Evolutionary conservation across 2,113 vertebrate species (phyloP).

Genomic region (Axis porcinus): DNA sequence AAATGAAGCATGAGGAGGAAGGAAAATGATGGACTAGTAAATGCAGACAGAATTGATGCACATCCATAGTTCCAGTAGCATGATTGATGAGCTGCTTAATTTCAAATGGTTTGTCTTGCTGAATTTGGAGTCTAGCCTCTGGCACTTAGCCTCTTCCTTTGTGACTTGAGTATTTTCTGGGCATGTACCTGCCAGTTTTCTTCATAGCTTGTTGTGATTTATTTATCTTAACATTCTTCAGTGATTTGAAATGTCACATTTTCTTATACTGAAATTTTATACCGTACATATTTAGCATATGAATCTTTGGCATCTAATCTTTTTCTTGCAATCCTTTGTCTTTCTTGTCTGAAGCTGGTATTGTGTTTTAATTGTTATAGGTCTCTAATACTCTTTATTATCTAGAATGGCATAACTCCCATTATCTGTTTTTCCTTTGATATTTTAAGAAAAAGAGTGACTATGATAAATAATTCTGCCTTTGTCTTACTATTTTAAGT

Average conservation of each 20-base stretch:
- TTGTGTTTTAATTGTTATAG: neutral
- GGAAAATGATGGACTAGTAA: neutral
- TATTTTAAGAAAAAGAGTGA: conserved; percentile 12
- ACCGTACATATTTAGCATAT: neutral
- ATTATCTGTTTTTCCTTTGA: neutral
- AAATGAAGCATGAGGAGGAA: neutral
- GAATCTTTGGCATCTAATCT: neutral
- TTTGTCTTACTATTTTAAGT: neutral
- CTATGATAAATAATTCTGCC: neutral
- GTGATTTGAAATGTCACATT: neutral
- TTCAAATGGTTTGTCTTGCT: neutral
- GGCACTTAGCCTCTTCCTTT: neutral
- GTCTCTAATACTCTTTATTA: neutral
- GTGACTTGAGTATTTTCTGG: neutral
- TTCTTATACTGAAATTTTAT: neutral
- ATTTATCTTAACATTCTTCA: neutral
- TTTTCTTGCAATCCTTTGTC: neutral
- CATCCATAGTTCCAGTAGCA: neutral
- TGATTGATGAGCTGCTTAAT: neutral
- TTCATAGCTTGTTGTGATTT: neutral
- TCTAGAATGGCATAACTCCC: neutral
- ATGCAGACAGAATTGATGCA: neutral
- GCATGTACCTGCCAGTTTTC: neutral
- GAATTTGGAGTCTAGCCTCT: neutral
- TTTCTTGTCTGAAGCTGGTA: neutral